A percentile compares a stretch with the other conserved stretches of the same genome.
Evolutionary conservation across 2,797 vertebrate species (phyloP).

Genomic region (Erithacus rubecula): DNA sequence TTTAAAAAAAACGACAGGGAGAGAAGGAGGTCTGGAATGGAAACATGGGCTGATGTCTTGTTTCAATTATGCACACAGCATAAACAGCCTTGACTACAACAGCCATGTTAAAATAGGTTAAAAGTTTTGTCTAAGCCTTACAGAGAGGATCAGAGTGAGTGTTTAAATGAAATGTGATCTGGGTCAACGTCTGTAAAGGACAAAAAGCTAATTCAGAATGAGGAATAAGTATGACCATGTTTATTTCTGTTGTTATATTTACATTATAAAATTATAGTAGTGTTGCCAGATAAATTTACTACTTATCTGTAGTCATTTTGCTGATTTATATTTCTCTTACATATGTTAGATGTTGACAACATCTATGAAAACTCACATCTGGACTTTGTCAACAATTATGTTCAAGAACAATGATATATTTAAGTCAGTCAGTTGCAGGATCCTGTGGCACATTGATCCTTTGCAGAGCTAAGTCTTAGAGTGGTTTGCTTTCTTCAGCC

Average conservation of each 20-base stretch:
- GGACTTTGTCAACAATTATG: slow-evolving; percentile 35
- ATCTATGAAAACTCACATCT: slow-evolving; percentile 19
- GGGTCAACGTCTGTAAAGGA: neutral
- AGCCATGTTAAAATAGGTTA: slow-evolving; percentile 18
- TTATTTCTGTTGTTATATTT: slow-evolving; percentile 35
- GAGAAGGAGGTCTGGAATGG: neutral
- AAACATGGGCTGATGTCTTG: slow-evolving; percentile 11
- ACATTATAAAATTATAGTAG: neutral
- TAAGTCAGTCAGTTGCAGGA: slow-evolving; percentile 11
- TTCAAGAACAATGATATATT: slow-evolving; percentile 28
- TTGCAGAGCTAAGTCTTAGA: slow-evolving; percentile 2
- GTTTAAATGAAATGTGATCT: slow-evolving; percentile 22
- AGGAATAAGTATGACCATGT: slow-evolving; percentile 15
- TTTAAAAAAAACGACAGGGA: accelerated
- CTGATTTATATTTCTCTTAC: slow-evolving; percentile 44
- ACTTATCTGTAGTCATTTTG: slow-evolving; percentile 14
- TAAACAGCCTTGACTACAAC: slow-evolving; percentile 26
- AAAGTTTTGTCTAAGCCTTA: slow-evolving; percentile 35
- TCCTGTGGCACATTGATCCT: neutral
- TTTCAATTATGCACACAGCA: neutral
- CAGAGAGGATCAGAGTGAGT: slow-evolving; percentile 9
- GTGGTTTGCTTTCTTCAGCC: neutral
- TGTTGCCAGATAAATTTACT: slow-evolving; percentile 31
- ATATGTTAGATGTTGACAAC: slow-evolving; percentile 16
- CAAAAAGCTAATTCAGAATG: slow-evolving; percentile 8